Percentiles rank a stretch among this genome's conserved stretches.
Conservation (phyloP, 1,140 invertebrate species). For the Drosophila truncata region DNA sequence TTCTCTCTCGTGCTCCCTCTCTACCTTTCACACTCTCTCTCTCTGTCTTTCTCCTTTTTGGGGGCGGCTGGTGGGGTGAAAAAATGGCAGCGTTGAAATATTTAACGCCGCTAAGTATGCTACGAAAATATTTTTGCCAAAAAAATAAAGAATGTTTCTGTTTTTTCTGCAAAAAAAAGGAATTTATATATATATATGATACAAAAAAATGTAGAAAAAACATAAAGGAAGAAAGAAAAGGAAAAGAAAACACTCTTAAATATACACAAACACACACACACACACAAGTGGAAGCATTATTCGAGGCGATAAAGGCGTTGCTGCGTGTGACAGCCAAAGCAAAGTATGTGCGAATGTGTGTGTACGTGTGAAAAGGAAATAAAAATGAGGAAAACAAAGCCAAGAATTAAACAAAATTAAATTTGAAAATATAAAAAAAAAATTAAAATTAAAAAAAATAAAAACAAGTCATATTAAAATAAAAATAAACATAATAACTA, state of each 20-base stretch:
- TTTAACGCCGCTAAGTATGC: constrained; percentile 80
- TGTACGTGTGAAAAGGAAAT: not conserved
- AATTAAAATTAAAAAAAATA: not conserved
- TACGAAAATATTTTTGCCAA: constrained; percentile 67
- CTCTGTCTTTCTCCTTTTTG: constrained; percentile 1
- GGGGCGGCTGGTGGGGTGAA: constrained; percentile 12
- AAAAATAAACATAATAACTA: not conserved
- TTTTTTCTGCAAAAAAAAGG: constrained; percentile 5
- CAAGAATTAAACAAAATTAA: not conserved
- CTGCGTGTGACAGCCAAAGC: constrained; percentile 62
- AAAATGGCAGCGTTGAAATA: constrained; percentile 80
- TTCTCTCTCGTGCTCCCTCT: not conserved
- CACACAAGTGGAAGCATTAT: not conserved
- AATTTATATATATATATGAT: constrained; percentile 3
- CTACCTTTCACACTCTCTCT: not conserved
- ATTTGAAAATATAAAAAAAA: too few relatives aligned
- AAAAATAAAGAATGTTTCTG: constrained; percentile 12
- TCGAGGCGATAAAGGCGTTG: constrained; percentile 52
- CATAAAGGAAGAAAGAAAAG: not conserved
- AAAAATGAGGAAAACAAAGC: not conserved
- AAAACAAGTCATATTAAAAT: not conserved
- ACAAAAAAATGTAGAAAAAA: constrained; percentile 30
- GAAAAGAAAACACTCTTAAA: not conserved
- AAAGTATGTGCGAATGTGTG: not conserved
- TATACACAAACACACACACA: not conserved